A percentile compares a stretch with the other conserved stretches of the same genome.
phyloP scores from a whole-genome alignment of 37 sponge, comb jelly and placozoan species.

The Chondrosia reniformis region DNA sequence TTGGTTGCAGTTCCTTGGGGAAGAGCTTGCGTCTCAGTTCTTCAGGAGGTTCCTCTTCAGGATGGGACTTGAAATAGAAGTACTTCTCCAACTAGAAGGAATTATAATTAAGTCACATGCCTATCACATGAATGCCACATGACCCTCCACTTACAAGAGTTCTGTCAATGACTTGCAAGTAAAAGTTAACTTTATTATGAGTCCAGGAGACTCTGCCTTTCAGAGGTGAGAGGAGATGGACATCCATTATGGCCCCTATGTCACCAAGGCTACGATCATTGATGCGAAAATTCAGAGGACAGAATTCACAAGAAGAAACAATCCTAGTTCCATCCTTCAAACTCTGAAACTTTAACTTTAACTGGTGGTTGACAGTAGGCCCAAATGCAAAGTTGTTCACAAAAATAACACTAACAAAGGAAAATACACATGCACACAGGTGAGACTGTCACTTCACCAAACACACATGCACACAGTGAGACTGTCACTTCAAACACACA shows the following conservation, averaged over 20 bases:
- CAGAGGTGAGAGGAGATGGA: constrained; percentile 72
- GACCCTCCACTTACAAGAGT: background rate
- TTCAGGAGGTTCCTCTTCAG: constrained; percentile 17
- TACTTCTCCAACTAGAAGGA: constrained; percentile 21
- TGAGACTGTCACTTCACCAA: background rate
- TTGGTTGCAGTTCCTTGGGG: constrained; percentile 3
- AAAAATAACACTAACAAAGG: constrained; percentile 71
- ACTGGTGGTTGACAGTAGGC: constrained; percentile 86
- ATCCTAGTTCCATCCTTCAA: constrained; percentile 48
- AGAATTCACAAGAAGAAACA: constrained; percentile 92
- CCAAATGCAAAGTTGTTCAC: constrained; percentile 99
- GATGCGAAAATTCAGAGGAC: constrained; percentile 92
- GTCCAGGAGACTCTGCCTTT: constrained; percentile 96
- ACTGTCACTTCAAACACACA: background rate
- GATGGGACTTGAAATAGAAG: constrained; percentile 15
- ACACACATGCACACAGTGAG: background rate
- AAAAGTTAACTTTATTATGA: constrained; percentile 89
- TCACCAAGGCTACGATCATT: constrained; percentile 88
- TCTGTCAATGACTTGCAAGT: constrained; percentile 86
- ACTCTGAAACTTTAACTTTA: constrained; percentile 77
- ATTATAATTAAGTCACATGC: background rate
- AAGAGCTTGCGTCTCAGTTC: constrained; percentile 10
- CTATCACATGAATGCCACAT: background rate
- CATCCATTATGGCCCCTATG: constrained; percentile 90
- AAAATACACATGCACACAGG: background rate